phyloP scores from a whole-genome alignment of 1,140 invertebrate genomes.

The Zaprionus davidi region DNA sequence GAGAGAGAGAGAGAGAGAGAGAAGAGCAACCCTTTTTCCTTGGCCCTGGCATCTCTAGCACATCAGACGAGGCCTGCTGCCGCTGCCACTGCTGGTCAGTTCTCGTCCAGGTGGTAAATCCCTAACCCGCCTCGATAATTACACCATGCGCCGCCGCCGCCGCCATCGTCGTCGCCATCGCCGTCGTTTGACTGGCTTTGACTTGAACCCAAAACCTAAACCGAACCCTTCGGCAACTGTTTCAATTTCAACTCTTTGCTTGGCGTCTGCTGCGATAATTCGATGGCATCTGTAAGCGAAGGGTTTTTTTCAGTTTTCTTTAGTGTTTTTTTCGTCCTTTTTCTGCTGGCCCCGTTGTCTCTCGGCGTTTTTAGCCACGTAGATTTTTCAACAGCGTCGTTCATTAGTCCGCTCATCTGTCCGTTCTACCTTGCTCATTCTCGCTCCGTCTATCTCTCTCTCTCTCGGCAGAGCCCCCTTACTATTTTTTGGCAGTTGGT shows the following conservation, averaged over 20 bases:
- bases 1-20: not conserved
- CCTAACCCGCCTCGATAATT: constrained; percentile 70
- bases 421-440: constrained; percentile 20
- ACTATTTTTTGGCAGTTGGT: constrained; percentile 76
- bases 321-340: constrained; percentile 48
- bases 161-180: constrained; percentile 44
- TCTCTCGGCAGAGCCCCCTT: constrained; percentile 36
- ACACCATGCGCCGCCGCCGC: constrained; percentile 64
- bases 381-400: constrained; percentile 66
- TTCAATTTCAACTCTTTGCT: constrained; percentile 66
- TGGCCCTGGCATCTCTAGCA: constrained; percentile 37
- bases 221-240: constrained; percentile 74
- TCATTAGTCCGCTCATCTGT: constrained; percentile 52
- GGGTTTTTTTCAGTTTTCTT: constrained; percentile 36
- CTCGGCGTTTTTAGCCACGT: constrained; percentile 47
- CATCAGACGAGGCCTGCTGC: constrained; percentile 19
- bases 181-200: constrained; percentile 18
- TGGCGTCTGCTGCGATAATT: constrained; percentile 61
- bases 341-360: constrained; percentile 14
- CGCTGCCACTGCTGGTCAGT: constrained; percentile 40
- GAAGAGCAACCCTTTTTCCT: constrained; percentile 30
- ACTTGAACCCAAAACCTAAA: constrained; percentile 27
- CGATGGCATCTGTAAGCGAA: constrained; percentile 72
- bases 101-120: constrained; percentile 73
- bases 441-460: constrained; percentile 14